Evolutionary conservation across 2,888 invertebrate genomes (phyloP), one percentile per base, ranked within the genome.

Genomic region (Lepidochitona cinerea): DNA sequence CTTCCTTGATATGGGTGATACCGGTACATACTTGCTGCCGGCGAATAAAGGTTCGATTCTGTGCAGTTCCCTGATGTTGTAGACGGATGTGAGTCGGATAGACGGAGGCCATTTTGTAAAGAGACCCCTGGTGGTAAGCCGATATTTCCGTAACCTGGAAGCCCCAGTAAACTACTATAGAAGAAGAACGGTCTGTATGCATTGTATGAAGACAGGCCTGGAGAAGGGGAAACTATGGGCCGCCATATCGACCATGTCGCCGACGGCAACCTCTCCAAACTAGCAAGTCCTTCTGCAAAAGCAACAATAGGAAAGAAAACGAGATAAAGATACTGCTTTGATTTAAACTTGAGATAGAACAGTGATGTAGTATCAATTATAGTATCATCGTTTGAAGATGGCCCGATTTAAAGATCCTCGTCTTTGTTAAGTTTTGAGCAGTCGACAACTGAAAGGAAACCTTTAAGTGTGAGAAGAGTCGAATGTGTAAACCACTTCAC

Each of bases 221-320:
- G 59, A 14, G 59, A 59, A 29, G 59, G 12, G 59, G 59, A 59
- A 23, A 59, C 59, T 59, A 59, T 59, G 32, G 59, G 59, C 4
- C 59, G 23, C 59, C 59, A 59, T 29, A 59, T 59, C 14, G 59
- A 59, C 59, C 59, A 59, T 23, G 59, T 59, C 18, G 59, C 59
- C 4, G 59, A 59, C 23, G 59, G 59, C 12, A 59, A 59, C 59
- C 59, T 59, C 59, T 59, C 59, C 23, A 59, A 32, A 59, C 59
- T 59, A 7, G 59, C 59, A 14, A 59, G 26, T 4, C 59, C 59
- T 59, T 59, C 59, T 59, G 59, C 14, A 29, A 59, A 59, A 14
- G 29, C 4, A 59, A 23, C 23, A 59, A 59, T 29, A 59, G 59
- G 18, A 49, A 49, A n/a, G n/a, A n/a, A n/a, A n/a, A n/a, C n/a